phyloP scores from a whole-genome alignment of 2,797 vertebrate species.

The Epinephelus coioides region DNA sequence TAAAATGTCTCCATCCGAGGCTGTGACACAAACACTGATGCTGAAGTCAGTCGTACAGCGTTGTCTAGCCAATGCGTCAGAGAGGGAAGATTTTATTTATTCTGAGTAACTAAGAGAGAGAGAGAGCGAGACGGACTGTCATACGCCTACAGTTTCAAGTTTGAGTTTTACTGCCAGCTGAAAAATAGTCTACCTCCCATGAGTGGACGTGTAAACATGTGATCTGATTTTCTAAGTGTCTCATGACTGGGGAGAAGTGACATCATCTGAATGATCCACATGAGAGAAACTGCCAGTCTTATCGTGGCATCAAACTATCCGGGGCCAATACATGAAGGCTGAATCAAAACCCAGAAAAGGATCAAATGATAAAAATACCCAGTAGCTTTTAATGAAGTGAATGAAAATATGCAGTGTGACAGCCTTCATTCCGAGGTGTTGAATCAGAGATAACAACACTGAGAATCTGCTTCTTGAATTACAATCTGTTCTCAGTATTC shows the following conservation, averaged over 20 bases:
- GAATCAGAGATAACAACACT: constrained; percentile 45
- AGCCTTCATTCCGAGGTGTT: constrained; percentile 29
- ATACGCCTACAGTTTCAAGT: constrained; percentile 23
- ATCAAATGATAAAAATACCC: constrained; percentile 33
- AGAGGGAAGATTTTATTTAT: constrained; percentile 32
- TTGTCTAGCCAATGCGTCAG: constrained; percentile 40
- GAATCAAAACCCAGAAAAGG: constrained; percentile 22
- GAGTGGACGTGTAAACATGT: constrained; percentile 11
- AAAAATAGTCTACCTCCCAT: constrained; percentile 9
- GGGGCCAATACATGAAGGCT: constrained; percentile 32
- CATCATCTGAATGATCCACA: constrained; percentile 44
- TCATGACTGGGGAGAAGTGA: constrained; percentile 42
- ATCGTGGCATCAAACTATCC: constrained; percentile 37
- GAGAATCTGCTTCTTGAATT: constrained; percentile 23
- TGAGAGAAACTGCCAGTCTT: constrained; percentile 5
- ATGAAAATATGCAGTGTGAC: constrained; percentile 15
- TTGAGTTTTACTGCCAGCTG: constrained; percentile 28
- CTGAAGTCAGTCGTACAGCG: constrained; percentile 29
- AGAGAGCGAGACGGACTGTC: constrained; percentile 10
- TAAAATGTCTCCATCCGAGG: constrained; percentile 23
- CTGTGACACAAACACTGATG: constrained; percentile 42
- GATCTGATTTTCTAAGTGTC: constrained; percentile 40
- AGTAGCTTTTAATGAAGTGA: constrained; percentile 14
- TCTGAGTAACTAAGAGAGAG: constrained; percentile 32
- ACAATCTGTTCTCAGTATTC: constrained; percentile 10